Evolutionary conservation across 2,797 vertebrate species (phyloP).

Genomic region (Phataginus tricuspis): DNA sequence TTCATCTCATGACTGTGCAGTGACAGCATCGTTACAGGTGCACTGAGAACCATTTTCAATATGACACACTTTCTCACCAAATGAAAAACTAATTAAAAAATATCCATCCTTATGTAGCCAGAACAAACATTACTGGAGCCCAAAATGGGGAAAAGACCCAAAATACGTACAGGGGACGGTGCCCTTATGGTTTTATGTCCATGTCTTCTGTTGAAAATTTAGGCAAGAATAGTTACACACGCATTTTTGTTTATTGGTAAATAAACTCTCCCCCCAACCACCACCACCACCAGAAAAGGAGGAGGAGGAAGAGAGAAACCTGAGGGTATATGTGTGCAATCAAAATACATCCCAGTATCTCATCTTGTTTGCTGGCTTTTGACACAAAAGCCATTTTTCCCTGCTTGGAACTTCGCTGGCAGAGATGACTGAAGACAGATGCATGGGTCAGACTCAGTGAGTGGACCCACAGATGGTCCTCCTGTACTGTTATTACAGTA

Average conservation of each 20-base stretch:
- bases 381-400: background rate
- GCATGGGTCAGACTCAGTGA: background rate
- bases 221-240: background rate
- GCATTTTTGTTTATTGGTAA: background rate
- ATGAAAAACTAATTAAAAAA: conserved; percentile 73
- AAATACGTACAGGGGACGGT: background rate
- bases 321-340: background rate
- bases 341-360: background rate
- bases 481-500: background rate
- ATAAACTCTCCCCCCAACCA: background rate
- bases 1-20: background rate
- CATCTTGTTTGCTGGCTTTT: background rate
- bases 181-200: background rate
- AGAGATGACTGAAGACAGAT: conserved; percentile 3
- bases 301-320: background rate
- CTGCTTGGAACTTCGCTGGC: background rate
- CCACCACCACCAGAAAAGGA: background rate
- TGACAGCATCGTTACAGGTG: conserved; percentile 36
- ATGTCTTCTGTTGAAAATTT: background rate
- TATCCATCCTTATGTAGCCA: conserved; percentile 37
- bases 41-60: background rate
- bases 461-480: background rate
- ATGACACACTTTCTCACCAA: conserved; percentile 47
- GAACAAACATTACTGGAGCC: conserved; percentile 52
- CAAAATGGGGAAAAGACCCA: background rate